Conservation (phyloP, 2,888 invertebrate genomes). For the Hypomecis punctinalis region DNA sequence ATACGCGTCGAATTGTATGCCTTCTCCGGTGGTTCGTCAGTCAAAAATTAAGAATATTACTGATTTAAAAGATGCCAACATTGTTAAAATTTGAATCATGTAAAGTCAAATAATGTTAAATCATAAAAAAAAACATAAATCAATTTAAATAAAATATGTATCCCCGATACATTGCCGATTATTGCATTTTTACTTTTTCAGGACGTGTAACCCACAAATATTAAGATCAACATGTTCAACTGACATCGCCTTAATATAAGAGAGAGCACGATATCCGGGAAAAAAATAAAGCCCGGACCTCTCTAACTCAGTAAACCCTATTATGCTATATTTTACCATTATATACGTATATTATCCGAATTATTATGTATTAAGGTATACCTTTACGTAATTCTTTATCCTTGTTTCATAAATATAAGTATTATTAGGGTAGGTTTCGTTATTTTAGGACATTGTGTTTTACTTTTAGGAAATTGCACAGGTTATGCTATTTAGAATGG, state of each 20-base stretch:
- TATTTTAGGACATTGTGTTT: conserved; percentile 17
- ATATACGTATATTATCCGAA: conserved; percentile 31
- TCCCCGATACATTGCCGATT: no score
- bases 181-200: no score
- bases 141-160: no score
- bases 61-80: no score
- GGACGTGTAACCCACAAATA: background rate
- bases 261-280: conserved; percentile 31
- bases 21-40: no score
- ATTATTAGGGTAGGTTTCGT: conserved; percentile 25
- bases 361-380: conserved; percentile 39
- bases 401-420: conserved; percentile 24
- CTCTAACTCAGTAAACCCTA: conserved; percentile 41
- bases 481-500: background rate
- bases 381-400: conserved; percentile 38
- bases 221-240: background rate
- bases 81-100: no score
- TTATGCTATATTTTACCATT: conserved; percentile 36
- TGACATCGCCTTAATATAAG: conserved; percentile 30
- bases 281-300: conserved; percentile 34
- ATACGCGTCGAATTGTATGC: no score
- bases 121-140: no score
- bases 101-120: no score
- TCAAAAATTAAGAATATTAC: no score
- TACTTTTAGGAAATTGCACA: conserved; percentile 3